These are phyloP conservation scores for Epizoanthus stellaris DNA, from an alignment of 92 coral and sea anemone genomes.

Conservation along the genomic window DNA sequence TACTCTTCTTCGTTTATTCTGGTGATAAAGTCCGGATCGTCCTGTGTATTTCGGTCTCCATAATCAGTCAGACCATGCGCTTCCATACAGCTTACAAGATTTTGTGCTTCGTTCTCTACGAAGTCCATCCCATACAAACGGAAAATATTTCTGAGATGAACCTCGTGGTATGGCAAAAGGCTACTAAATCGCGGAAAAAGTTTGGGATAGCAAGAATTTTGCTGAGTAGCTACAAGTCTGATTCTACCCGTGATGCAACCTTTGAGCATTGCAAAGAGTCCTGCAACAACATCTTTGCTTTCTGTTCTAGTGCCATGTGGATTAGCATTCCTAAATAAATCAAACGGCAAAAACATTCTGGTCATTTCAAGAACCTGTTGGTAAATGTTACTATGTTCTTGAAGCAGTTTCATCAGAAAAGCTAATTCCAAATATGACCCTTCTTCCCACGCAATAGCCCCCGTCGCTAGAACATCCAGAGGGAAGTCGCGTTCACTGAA, in stretches of 20 bases:
- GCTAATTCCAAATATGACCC: neutral
- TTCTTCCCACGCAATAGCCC: neutral
- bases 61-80: neutral
- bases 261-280: neutral
- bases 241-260: neutral
- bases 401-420: conserved; percentile 2
- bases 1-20: neutral
- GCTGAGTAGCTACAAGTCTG: neutral
- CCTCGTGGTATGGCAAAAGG: neutral
- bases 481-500: neutral
- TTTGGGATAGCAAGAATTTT: too few species aligned
- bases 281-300: neutral
- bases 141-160: neutral
- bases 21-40: too few species aligned
- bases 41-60: too few species aligned
- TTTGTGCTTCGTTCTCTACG: neutral
- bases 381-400: neutral
- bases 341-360: neutral
- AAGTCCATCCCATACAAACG: neutral
- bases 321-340: neutral
- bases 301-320: too few species aligned
- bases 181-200: too few species aligned
- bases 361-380: neutral
- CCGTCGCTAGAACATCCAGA: neutral
- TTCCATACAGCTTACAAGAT: neutral